phyloP scores from a whole-genome alignment of 2,113 vertebrate genomes.

The Misgurnus anguillicaudatus region DNA sequence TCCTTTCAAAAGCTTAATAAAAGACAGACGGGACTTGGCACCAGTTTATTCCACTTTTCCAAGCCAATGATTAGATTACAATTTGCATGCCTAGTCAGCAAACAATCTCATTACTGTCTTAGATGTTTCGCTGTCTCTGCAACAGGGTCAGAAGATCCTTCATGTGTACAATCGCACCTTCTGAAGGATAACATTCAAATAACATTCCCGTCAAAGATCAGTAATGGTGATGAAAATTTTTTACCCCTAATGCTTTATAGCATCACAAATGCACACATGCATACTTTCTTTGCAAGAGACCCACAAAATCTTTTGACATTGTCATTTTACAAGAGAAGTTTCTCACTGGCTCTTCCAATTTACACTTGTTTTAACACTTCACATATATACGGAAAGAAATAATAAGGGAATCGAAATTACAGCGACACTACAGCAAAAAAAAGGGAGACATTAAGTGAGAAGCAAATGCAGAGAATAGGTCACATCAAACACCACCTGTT shows the following conservation, averaged over 20 bases:
- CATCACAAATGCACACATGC: background rate
- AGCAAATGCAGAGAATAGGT: conserved; percentile 7
- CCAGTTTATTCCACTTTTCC: conserved; percentile 22
- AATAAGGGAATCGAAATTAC: too few species aligned
- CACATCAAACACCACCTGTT: conserved; percentile 37
- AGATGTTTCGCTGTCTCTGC: background rate
- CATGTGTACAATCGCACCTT: background rate
- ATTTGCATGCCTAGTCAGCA: conserved; percentile 28
- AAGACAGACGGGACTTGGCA: conserved; percentile 14
- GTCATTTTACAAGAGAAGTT: too few species aligned
- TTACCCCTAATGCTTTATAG: background rate
- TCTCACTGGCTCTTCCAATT: too few species aligned
- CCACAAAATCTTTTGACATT: background rate
- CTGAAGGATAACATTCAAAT: background rate
- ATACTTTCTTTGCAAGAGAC: background rate
- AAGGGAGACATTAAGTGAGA: too few species aligned
- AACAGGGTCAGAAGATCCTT: background rate
- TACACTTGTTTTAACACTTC: too few species aligned
- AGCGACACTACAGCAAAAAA: too few species aligned
- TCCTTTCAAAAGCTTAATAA: conserved; percentile 12
- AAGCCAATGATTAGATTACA: conserved; percentile 47
- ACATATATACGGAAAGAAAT: too few species aligned
- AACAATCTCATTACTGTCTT: conserved; percentile 38
- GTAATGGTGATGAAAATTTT: background rate
- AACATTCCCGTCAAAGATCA: conserved; percentile 3